These are phyloP conservation scores for Petromus typicus DNA, from an alignment of 2,113 vertebrate genomes.

Conservation along the genomic window DNA sequence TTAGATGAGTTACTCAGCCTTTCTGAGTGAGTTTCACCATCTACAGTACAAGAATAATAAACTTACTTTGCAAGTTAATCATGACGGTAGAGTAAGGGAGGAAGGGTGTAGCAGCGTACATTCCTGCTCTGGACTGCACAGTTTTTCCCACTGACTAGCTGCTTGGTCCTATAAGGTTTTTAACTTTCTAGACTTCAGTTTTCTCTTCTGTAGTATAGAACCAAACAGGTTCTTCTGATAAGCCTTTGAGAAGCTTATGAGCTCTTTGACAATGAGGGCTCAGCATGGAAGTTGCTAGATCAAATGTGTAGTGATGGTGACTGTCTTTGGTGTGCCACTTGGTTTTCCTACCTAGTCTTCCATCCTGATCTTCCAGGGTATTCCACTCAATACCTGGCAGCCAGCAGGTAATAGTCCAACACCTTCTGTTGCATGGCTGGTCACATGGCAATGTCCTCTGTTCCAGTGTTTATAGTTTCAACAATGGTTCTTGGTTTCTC, in stretches of 20 bases:
- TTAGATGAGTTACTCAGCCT: conserved; percentile 12
- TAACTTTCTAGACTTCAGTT: background rate
- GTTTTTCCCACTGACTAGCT: background rate
- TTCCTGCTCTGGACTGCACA: background rate
- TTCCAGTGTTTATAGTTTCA: background rate
- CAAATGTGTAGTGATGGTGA: background rate
- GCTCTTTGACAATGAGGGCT: background rate
- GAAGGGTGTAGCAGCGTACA: background rate
- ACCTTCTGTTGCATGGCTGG: background rate
- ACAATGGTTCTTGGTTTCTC: background rate
- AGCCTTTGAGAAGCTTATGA: background rate
- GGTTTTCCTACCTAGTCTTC: background rate
- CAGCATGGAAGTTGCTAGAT: background rate
- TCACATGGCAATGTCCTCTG: background rate
- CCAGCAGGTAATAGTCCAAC: background rate
- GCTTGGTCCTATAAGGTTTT: background rate
- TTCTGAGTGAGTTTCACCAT: conserved; percentile 59
- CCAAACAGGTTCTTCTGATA: background rate
- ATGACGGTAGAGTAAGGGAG: background rate
- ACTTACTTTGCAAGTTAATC: conserved; percentile 26
- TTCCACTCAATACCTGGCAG: background rate
- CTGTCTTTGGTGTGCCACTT: background rate
- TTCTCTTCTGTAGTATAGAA: background rate
- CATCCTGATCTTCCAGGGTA: background rate
- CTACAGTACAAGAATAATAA: background rate